A percentile compares a stretch with the other conserved stretches of the same genome.
Evolutionary conservation across 2,888 invertebrate species (phyloP).

Genomic region (Pseudanteris insignis): DNA sequence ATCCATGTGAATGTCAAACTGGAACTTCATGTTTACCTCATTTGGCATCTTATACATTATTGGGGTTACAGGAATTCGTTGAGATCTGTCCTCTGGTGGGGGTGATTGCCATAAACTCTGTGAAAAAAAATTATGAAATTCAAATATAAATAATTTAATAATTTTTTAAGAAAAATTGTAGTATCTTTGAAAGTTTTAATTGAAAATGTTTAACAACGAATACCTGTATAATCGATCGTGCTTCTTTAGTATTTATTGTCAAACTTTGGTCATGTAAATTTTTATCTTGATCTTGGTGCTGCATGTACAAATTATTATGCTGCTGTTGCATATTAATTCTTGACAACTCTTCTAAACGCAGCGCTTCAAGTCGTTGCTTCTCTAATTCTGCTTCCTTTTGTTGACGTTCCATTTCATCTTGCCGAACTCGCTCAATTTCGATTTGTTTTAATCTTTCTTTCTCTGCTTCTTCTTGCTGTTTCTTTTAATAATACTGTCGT

Average conservation of each 20-base stretch:
- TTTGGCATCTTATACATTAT: conserved; percentile 50
- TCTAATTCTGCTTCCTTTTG: conserved; percentile 50
- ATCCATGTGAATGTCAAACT: conserved; percentile 64
- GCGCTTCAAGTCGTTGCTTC: conserved; percentile 53
- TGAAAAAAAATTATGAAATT: too few species aligned
- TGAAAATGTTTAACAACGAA: not conserved
- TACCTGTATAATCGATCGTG: conserved; percentile 74
- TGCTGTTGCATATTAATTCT: conserved; percentile 56
- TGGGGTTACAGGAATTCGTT: conserved; percentile 40
- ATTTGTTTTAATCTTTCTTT: conserved; percentile 41
- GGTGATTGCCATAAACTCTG: conserved; percentile 58
- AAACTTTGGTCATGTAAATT: conserved; percentile 71
- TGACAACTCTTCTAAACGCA: conserved; percentile 57
- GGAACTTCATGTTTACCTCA: conserved; percentile 52
- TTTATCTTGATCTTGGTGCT: conserved; percentile 55
- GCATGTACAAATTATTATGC: conserved; percentile 54
- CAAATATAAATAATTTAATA: too few species aligned
- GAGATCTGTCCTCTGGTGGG: conserved; percentile 33
- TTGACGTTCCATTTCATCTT: conserved; percentile 48
- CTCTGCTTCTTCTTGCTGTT: conserved; percentile 49
- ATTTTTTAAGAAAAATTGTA: too few species aligned
- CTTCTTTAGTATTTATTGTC: conserved; percentile 78
- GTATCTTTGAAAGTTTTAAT: not conserved
- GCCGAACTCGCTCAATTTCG: conserved; percentile 41
- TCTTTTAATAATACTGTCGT: conserved; percentile 50